These are phyloP conservation scores for Sminthopsis crassicaudata DNA, from an alignment of 2,113 vertebrate species.

Conservation along the genomic window DNA sequence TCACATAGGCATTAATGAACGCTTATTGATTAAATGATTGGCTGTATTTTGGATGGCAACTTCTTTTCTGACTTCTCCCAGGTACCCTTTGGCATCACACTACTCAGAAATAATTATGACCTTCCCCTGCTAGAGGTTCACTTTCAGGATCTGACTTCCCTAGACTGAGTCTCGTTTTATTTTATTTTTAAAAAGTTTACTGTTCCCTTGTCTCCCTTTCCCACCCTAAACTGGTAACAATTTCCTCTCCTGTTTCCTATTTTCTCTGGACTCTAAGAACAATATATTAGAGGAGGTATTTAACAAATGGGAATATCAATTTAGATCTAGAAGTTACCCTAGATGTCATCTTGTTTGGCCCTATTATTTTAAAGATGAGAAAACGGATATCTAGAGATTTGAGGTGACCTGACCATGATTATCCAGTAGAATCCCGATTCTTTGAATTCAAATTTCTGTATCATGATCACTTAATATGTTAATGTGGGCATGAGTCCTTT, in stretches of 20 bases:
- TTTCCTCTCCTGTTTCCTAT: slow-evolving; percentile 20
- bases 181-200: not conserved
- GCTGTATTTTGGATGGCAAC: not conserved
- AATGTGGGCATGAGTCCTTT: slow-evolving; percentile 34
- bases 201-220: slow-evolving; percentile 11
- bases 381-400: not conserved
- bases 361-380: not conserved
- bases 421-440: not conserved
- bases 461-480: not conserved
- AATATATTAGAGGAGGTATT: slow-evolving; percentile 33
- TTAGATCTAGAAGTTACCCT: not conserved
- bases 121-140: not conserved
- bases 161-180: not conserved
- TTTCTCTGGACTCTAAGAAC: slow-evolving; percentile 30
- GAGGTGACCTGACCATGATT: not conserved
- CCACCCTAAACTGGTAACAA: not conserved
- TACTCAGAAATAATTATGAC: not conserved
- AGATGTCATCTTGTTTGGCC: not conserved
- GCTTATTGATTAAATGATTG: not conserved
- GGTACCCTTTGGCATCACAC: not conserved
- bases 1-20: not conserved
- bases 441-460: not conserved
- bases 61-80: not conserved
- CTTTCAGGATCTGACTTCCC: not conserved
- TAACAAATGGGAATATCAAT: slow-evolving; percentile 34